These are phyloP conservation scores for Cantharis rustica DNA, from an alignment of 2,888 invertebrate species.

Conservation along the genomic window DNA sequence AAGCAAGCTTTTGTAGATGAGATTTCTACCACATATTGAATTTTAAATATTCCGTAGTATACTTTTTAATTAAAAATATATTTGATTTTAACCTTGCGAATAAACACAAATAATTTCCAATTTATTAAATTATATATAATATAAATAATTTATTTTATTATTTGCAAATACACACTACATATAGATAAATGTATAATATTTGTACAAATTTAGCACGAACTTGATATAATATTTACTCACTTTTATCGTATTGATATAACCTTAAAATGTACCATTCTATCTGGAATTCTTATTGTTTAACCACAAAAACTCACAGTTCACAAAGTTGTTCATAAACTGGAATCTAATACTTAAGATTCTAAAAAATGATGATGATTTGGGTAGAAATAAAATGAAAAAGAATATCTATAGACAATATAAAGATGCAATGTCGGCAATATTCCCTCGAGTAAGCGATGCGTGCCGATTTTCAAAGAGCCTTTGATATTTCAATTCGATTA, in stretches of 20 bases:
- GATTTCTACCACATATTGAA: background rate
- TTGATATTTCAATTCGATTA: slow-evolving; percentile 31
- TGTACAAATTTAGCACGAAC: background rate
- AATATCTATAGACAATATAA: slow-evolving; percentile 1
- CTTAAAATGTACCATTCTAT: background rate
- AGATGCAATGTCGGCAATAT: slow-evolving; percentile 22
- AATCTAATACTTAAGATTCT: background rate
- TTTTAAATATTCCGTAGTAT: background rate
- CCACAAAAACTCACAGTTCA: background rate
- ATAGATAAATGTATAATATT: background rate
- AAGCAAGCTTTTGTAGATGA: background rate
- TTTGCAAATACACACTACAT: background rate
- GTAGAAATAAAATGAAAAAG: background rate
- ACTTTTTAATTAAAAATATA: background rate
- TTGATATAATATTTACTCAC: background rate
- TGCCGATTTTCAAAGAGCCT: slow-evolving; percentile 28
- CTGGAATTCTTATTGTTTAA: background rate
- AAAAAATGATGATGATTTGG: background rate
- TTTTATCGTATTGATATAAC: background rate
- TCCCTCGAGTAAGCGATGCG: slow-evolving; percentile 25
- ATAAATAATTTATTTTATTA: background rate
- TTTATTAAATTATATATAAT: background rate
- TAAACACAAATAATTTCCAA: background rate
- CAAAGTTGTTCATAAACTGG: background rate
- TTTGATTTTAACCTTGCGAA: too few species aligned